Base-by-base conservation (phyloP, 2,888 invertebrate species). In the Himalopsyche kuldschensis region DNA sequence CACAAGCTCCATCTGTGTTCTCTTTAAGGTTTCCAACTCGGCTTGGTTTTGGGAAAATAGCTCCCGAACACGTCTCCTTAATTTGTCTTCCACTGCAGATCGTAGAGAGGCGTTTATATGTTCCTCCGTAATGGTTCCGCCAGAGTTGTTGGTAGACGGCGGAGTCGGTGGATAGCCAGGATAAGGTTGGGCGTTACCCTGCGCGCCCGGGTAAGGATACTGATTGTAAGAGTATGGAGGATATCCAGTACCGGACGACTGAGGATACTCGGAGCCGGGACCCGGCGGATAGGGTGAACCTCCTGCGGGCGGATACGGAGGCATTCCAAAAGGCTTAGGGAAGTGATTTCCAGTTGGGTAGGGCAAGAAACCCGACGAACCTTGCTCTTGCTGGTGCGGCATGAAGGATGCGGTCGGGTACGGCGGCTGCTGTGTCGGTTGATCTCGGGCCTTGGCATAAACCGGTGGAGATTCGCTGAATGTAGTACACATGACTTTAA, bases 391-490 rank as follows among this genome's bases (percentile, higher is more conserved):
- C 87, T 91, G 89, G 86, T 91, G 89, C 75, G 91, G 90, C 90
- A 92, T 90, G 85, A 90, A 90, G 1, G 90, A 88, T 81, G 88
- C 90, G 1, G 91, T 89, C 0, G 94, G 93, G 88, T 94, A 94
- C 1, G 94, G 93, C 55, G 91, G 89, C 87, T 92, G 93, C 88
- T 94, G 94, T 47, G 94, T 92, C 4, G 91, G 88, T 1, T 90
- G 87, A 84, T 91, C 92, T 82, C 91, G 92, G 85, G 94, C 94
- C 24, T 94, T 95, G 0, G 97, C 93, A 90, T 95, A 97, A 4
- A 99, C 98, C 2, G 99, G 99, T 82, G 99, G 99, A 87, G 96
- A 93, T 87, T 99, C 98, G 47, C 98, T 97, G 92, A 99, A 99
- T 1, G 97, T 96, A 84, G 95, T 93, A 86, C 96, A 95, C 95